phyloP scores from a whole-genome alignment of 2,113 vertebrate species.

The Lophotis ruficrista region DNA sequence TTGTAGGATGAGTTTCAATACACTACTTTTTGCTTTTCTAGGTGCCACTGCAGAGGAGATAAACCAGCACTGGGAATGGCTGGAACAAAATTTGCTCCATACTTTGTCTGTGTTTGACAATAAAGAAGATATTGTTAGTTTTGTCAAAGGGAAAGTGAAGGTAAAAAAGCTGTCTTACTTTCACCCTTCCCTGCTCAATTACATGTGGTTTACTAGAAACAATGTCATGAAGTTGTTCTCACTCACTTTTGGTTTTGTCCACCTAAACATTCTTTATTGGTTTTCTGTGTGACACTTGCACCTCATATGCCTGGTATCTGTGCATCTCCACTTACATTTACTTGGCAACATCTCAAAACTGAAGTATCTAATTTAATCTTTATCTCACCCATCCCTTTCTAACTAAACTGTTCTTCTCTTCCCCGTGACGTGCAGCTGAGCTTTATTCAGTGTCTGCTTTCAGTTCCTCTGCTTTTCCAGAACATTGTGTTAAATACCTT shows the following conservation, averaged over 20 bases:
- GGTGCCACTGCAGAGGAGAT: conserved; percentile 92
- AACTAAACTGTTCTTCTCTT: background rate
- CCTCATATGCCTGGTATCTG: background rate
- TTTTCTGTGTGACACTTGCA: background rate
- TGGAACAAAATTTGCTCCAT: conserved; percentile 91
- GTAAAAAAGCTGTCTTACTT: conserved; percentile 66
- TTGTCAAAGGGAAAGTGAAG: conserved; percentile 96
- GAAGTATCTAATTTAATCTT: background rate
- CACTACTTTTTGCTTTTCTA: conserved; percentile 55
- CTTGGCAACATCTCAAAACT: background rate
- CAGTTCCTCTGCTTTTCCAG: background rate
- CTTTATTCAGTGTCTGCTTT: background rate
- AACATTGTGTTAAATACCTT: background rate
- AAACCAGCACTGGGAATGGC: conserved; percentile 94
- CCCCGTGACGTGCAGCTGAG: background rate
- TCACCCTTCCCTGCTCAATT: background rate
- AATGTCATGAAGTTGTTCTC: background rate
- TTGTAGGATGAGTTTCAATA: background rate
- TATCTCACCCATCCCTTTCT: background rate
- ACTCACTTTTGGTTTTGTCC: background rate
- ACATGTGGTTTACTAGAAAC: background rate
- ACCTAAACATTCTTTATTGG: background rate
- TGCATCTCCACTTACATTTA: background rate
- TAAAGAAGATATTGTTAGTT: conserved; percentile 92
- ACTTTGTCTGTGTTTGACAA: conserved; percentile 96